phyloP scores from a whole-genome alignment of 2,888 invertebrate species.

The Azorinus chamasolen region DNA sequence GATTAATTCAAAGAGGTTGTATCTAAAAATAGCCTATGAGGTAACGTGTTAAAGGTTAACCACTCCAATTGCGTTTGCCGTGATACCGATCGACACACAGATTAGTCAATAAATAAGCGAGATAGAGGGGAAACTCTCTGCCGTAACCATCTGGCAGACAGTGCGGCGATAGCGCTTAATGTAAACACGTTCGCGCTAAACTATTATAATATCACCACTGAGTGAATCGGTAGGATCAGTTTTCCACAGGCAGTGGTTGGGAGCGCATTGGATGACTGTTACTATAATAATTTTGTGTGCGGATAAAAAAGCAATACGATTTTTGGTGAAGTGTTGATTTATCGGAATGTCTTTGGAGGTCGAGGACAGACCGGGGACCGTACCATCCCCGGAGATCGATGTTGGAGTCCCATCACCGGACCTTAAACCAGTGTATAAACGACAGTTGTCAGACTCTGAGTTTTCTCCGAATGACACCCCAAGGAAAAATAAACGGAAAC shows the following conservation, averaged over 20 bases:
- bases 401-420: conserved; percentile 54
- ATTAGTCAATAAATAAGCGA: conserved; percentile 84
- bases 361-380: conserved; percentile 3
- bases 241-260: conserved; percentile 50
- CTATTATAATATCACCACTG: conserved; percentile 59
- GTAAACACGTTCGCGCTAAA: conserved; percentile 71
- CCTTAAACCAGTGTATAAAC: conserved; percentile 26
- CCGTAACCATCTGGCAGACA: conserved; percentile 83
- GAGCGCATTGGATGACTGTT: not conserved
- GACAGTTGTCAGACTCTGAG: conserved; percentile 41
- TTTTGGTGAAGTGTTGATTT: not conserved
- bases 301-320: not conserved
- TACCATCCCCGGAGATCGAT: conserved; percentile 39
- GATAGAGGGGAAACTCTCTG: conserved; percentile 80
- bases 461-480: conserved; percentile 65
- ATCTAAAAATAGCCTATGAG: no score
- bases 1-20: no score
- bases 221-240: conserved; percentile 53
- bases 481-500: conserved; percentile 90
- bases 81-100: conserved; percentile 22
- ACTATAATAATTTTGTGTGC: no score
- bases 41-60: no score
- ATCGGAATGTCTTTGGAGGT: conserved; percentile 1
- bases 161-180: conserved; percentile 73
- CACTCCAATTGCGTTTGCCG: no score